Evolutionary conservation across 2,113 vertebrate genomes (phyloP).

Genomic region (Arvicanthis niloticus): DNA sequence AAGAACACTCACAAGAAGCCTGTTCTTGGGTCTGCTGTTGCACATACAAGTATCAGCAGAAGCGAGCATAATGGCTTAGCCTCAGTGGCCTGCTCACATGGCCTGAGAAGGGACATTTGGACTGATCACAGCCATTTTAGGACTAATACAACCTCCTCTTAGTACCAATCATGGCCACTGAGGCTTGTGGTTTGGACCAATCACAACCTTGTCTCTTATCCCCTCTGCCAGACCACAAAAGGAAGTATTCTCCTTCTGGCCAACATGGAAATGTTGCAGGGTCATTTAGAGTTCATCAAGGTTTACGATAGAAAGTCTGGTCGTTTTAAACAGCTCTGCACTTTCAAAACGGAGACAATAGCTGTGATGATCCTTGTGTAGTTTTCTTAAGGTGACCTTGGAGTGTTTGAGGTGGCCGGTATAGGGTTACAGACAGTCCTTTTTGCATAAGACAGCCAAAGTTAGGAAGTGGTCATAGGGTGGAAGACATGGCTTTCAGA

Average conservation of each 20-base stretch:
- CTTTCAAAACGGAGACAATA: background rate
- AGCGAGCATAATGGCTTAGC: background rate
- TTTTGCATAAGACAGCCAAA: background rate
- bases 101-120: background rate
- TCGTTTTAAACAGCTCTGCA: background rate
- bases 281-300: background rate
- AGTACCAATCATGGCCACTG: background rate
- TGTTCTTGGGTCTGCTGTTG: background rate
- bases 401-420: background rate
- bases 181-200: background rate
- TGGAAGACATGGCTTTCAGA: too few relatives aligned
- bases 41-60: background rate
- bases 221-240: background rate
- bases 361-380: background rate
- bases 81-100: background rate
- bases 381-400: background rate
- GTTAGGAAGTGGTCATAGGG: background rate
- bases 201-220: background rate
- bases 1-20: background rate
- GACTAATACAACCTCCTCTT: background rate
- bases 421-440: background rate
- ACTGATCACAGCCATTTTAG: background rate
- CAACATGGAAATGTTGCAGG: background rate
- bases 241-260: background rate
- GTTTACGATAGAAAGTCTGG: background rate